A percentile compares a stretch with the other conserved stretches of the same genome.
These are phyloP conservation scores for Beaufortia kweichowensis DNA, from an alignment of 2,113 vertebrate genomes.

Conservation along the genomic window DNA sequence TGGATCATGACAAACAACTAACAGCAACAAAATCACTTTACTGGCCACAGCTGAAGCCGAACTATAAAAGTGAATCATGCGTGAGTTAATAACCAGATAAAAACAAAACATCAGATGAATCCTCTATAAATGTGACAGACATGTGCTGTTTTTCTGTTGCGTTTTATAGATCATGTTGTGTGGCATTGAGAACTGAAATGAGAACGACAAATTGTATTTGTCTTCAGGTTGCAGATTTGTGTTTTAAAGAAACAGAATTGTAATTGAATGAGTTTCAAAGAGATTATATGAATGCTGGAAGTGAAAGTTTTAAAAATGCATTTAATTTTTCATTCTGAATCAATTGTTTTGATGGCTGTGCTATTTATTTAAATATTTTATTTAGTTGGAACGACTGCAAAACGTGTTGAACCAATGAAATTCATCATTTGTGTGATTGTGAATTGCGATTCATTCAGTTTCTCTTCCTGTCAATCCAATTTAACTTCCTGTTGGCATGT, in stretches of 20 bases:
- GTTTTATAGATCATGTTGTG: not conserved
- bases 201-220: not conserved
- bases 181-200: not conserved
- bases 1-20: slow-evolving; percentile 95
- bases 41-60: not conserved
- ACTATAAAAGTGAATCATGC: slow-evolving; percentile 18
- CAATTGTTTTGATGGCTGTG: too few species aligned
- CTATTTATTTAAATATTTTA: too few species aligned
- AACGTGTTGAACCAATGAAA: not conserved
- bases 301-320: too few species aligned
- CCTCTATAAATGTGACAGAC: not conserved
- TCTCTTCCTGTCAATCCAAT: not conserved
- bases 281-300: not conserved
- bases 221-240: not conserved
- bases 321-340: too few species aligned
- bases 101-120: not conserved
- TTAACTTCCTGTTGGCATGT: not conserved
- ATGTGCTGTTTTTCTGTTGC: not conserved
- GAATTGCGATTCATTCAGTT: not conserved
- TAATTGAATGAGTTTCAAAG: not conserved
- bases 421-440: not conserved
- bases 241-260: not conserved
- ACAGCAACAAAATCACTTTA: slow-evolving; percentile 52
- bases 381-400: too few species aligned
- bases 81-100: slow-evolving; percentile 10